phyloP scores from a whole-genome alignment of 2,113 vertebrate species.

The Saccopteryx leptura region DNA sequence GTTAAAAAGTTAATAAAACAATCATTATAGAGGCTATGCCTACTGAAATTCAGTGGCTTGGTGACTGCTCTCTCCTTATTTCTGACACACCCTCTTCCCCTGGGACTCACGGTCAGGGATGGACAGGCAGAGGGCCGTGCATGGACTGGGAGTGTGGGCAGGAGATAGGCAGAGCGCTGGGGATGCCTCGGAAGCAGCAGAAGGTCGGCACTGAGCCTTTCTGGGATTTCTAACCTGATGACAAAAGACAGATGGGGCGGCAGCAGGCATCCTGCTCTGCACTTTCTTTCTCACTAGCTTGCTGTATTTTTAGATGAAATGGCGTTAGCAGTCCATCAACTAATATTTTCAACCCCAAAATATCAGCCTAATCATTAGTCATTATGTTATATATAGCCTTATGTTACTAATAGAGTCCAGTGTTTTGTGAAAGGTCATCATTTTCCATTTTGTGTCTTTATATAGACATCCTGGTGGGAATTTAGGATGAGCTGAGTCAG shows the following conservation, averaged over 20 bases:
- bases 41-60: neutral
- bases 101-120: neutral
- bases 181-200: neutral
- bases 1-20: neutral
- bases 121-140: neutral
- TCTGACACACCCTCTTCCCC: too few relatives aligned
- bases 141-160: fast-evolving
- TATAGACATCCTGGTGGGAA: neutral
- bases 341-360: neutral
- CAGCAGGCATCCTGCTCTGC: neutral
- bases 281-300: neutral
- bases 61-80: neutral
- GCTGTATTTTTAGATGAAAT: neutral
- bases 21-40: neutral
- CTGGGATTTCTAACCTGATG: neutral
- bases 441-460: neutral
- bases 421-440: neutral
- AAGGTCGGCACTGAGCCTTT: neutral
- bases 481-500: neutral
- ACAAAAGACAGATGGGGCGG: neutral
- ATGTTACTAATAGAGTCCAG: neutral
- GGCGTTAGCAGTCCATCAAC: neutral
- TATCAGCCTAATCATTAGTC: neutral
- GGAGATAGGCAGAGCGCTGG: too few relatives aligned
- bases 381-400: neutral